Conservation (phyloP, 2,797 vertebrate species). For the Neosilurus hyrtlii region DNA sequence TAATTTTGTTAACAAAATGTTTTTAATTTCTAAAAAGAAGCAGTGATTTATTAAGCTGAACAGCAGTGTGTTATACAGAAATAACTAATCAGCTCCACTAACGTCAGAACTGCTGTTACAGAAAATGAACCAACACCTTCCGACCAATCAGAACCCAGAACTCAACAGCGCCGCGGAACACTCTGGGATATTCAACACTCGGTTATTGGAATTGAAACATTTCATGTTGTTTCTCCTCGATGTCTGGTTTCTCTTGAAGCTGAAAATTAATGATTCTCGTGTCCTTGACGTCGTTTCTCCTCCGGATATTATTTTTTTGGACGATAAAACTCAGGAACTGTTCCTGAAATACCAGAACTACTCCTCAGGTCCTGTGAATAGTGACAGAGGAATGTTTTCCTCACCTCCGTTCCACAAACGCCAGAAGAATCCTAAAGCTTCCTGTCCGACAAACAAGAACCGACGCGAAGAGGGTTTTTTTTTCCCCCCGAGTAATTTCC, state of each 20-base stretch:
- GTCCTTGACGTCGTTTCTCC: too few species aligned
- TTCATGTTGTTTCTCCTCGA: not conserved
- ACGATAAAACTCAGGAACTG: not conserved
- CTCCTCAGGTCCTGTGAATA: not conserved
- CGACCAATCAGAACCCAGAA: not conserved
- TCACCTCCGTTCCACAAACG: conserved; percentile 5
- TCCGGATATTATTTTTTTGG: not conserved
- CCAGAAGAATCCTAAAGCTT: conserved; percentile 17
- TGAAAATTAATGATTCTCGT: not conserved
- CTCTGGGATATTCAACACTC: too few species aligned
- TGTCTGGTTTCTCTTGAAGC: not conserved
- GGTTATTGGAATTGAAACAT: not conserved
- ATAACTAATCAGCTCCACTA: not conserved
- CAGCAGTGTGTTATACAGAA: too few species aligned
- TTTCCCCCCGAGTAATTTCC: not conserved
- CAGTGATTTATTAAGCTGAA: too few species aligned
- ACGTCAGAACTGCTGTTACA: not conserved
- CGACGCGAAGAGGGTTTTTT: not conserved
- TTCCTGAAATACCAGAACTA: not conserved
- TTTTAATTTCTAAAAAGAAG: too few species aligned
- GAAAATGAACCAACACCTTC: not conserved
- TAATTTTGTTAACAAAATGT: too few species aligned
- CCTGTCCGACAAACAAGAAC: conserved; percentile 7
- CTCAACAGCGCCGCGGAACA: not conserved
- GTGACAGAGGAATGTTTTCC: conserved; percentile 9